phyloP scores from a whole-genome alignment of 2,113 vertebrate genomes.

The Gambusia affinis region DNA sequence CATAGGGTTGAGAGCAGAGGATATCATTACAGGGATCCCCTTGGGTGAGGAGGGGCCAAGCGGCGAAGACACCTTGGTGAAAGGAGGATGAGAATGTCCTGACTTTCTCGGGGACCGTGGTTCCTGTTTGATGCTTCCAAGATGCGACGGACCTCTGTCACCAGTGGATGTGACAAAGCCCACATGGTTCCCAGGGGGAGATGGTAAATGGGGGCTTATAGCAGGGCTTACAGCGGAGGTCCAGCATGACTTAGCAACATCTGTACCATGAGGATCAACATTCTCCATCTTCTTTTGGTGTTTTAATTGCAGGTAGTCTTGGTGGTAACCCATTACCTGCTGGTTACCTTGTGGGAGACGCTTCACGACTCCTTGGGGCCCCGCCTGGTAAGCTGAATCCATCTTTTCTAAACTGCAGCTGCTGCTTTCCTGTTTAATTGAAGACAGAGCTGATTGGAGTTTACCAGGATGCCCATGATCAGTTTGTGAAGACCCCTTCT shows the following conservation, averaged over 20 bases:
- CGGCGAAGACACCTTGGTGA: conserved; percentile 88
- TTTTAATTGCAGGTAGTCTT: conserved; percentile 83
- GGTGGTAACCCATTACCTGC: conserved; percentile 88
- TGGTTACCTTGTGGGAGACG: conserved; percentile 85
- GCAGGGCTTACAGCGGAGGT: conserved; percentile 88
- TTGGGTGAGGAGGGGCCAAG: conserved; percentile 87
- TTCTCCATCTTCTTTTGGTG: conserved; percentile 89
- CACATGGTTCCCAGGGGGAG: conserved; percentile 89
- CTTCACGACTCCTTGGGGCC: conserved; percentile 87
- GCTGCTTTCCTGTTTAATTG: conserved; percentile 85
- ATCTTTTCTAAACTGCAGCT: conserved; percentile 82
- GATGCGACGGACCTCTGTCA: conserved; percentile 85
- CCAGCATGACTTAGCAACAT: conserved; percentile 86
- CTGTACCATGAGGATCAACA: conserved; percentile 84
- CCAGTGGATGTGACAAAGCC: conserved; percentile 82
- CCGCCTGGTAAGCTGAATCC: conserved; percentile 84
- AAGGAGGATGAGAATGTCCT: conserved; percentile 85
- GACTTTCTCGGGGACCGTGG: conserved; percentile 88
- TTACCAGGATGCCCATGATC: conserved; percentile 90
- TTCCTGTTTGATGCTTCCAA: conserved; percentile 85
- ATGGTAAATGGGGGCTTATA: conserved; percentile 90
- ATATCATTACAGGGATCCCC: conserved; percentile 88
- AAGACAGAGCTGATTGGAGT: conserved; percentile 83
- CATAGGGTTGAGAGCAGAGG: conserved; percentile 85
- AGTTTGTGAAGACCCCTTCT: conserved; percentile 83